A percentile compares a stretch with the other conserved stretches of the same genome.
phyloP scores from a whole-genome alignment of 2,797 vertebrate genomes.

The Caiman crocodilus region DNA sequence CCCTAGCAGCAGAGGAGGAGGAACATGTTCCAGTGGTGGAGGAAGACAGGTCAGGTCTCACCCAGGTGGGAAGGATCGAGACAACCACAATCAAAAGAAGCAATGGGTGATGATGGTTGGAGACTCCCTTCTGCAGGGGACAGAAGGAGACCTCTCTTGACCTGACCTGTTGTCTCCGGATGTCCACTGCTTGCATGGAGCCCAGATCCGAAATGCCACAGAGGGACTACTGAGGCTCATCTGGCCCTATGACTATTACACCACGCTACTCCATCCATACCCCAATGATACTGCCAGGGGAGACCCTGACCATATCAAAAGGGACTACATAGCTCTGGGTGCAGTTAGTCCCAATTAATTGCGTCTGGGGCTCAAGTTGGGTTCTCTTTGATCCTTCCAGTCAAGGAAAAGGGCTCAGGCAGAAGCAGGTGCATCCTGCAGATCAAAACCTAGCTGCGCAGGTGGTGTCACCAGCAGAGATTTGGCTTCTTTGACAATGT shows the following conservation, averaged over 20 bases:
- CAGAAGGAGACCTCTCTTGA: background rate
- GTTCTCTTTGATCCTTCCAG: background rate
- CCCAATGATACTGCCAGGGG: background rate
- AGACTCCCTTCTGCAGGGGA: background rate
- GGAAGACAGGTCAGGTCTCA: background rate
- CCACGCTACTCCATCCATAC: background rate
- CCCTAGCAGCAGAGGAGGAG: background rate
- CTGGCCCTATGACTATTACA: background rate
- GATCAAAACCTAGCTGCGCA: background rate
- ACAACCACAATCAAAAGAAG: background rate
- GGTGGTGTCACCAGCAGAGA: background rate
- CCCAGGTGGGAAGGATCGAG: no score
- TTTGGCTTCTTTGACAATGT: background rate
- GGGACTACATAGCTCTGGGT: background rate
- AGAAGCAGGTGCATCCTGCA: background rate
- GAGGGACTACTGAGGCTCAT: background rate
- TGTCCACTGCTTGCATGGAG: background rate
- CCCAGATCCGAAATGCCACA: background rate
- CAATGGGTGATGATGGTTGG: accelerated
- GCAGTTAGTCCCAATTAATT: no score
- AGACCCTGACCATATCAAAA: background rate
- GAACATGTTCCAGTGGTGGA: background rate
- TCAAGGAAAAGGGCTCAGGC: background rate
- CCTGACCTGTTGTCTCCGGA: background rate
- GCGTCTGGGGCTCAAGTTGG: background rate